Evolutionary conservation across 2,113 vertebrate species (phyloP).

Genomic region (Chascanopsetta lugubris): DNA sequence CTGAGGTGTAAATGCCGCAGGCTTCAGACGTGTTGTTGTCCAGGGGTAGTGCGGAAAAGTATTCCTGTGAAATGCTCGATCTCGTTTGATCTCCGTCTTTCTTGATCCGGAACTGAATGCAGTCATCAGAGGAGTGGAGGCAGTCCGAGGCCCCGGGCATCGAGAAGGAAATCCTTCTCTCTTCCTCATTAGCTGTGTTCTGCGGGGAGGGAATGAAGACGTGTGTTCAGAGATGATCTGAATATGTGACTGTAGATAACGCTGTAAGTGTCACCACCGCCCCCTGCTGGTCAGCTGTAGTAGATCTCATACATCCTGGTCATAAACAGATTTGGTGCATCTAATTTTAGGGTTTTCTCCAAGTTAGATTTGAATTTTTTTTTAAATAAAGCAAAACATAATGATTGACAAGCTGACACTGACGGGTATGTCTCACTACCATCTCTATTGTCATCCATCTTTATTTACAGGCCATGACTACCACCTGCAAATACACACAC

Average conservation of each 20-base stretch:
- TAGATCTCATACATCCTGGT: too few relatives aligned
- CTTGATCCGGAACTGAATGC: slow-evolving; percentile 72
- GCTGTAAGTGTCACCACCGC: background rate
- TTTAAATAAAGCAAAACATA: too few relatives aligned
- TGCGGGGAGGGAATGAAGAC: slow-evolving; percentile 12
- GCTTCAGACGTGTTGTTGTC: slow-evolving; percentile 64
- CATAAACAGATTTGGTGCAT: too few relatives aligned
- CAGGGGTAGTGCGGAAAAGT: slow-evolving; percentile 70
- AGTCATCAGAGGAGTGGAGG: slow-evolving; percentile 72
- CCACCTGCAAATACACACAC: slow-evolving; percentile 3
- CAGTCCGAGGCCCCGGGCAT: slow-evolving; percentile 71
- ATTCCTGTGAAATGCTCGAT: slow-evolving; percentile 38
- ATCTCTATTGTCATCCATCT: too few relatives aligned
- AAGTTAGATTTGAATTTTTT: too few relatives aligned
- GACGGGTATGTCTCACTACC: too few relatives aligned
- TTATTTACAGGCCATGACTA: too few relatives aligned
- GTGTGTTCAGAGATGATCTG: background rate
- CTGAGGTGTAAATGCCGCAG: slow-evolving; percentile 75
- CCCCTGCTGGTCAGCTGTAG: too few relatives aligned
- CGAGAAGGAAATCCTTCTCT: slow-evolving; percentile 56
- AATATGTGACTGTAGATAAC: background rate
- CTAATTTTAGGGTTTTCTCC: too few relatives aligned
- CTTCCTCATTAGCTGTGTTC: slow-evolving; percentile 29
- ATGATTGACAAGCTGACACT: too few relatives aligned
- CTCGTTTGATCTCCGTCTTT: slow-evolving; percentile 44